Conservation (phyloP, 2,113 vertebrate genomes). For the Pagrus major region DNA sequence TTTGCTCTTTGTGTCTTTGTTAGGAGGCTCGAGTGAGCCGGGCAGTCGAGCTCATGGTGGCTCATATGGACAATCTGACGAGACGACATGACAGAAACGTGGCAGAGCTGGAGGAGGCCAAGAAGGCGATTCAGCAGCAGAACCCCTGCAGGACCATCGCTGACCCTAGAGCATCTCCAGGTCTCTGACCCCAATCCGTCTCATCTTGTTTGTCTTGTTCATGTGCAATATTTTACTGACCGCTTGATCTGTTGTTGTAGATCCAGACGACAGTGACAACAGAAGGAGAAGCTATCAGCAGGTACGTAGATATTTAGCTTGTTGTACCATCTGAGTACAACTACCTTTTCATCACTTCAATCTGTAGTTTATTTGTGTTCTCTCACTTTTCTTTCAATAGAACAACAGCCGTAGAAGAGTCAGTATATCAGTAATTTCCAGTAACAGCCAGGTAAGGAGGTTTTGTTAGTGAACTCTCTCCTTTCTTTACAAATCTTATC, state of each 20-base stretch:
- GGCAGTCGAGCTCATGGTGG: slow-evolving; percentile 88
- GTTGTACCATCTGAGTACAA: rapidly evolving
- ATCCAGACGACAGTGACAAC: slow-evolving; percentile 79
- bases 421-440: slow-evolving; percentile 86
- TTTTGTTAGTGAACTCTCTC: not conserved
- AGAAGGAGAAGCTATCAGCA: slow-evolving; percentile 73
- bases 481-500: not conserved
- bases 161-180: slow-evolving; percentile 74
- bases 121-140: slow-evolving; percentile 79
- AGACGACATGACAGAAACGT: slow-evolving; percentile 77
- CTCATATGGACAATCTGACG: slow-evolving; percentile 89
- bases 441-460: slow-evolving; percentile 71
- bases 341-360: not conserved
- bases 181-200: not conserved
- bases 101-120: slow-evolving; percentile 87
- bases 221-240: slow-evolving; percentile 10
- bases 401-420: slow-evolving; percentile 80
- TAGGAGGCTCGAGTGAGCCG: slow-evolving; percentile 89
- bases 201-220: not conserved
- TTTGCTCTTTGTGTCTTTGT: not conserved
- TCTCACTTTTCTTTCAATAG: slow-evolving; percentile 57
- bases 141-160: slow-evolving; percentile 71
- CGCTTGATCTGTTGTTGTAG: slow-evolving; percentile 64
- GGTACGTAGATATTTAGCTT: slow-evolving; percentile 64
- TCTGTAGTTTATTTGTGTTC: not conserved